These are phyloP conservation scores for Leptinotarsa undecemlineata DNA, from an alignment of 1,140 invertebrate species.

Conservation along the genomic window DNA sequence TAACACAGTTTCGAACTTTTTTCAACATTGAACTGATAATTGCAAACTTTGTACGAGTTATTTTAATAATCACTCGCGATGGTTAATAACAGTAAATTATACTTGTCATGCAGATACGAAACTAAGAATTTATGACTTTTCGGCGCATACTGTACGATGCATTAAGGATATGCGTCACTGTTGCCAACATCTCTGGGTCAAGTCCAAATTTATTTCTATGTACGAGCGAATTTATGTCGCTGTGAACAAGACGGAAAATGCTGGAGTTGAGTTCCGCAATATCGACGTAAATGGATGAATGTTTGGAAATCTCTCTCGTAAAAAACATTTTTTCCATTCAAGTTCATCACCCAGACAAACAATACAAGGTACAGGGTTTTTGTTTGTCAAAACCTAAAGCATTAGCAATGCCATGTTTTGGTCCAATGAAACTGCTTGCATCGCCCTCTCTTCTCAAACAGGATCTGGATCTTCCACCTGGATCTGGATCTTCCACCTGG, in stretches of 20 bases:
- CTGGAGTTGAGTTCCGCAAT: too few species aligned
- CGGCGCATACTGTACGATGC: not conserved
- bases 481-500: too few species aligned
- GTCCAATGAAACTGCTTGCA: too few species aligned
- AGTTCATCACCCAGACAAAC: too few species aligned
- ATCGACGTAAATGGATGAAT: too few species aligned
- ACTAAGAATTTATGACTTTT: not conserved
- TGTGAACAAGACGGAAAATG: not conserved
- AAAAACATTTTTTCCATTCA: too few species aligned
- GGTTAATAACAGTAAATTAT: not conserved
- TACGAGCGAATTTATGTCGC: not conserved
- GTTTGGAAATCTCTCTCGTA: too few species aligned
- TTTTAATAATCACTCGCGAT: not conserved
- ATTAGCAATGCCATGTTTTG: too few species aligned
- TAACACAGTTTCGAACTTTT: conserved; percentile 8
- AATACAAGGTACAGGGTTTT: too few species aligned
- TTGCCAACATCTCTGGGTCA: not conserved
- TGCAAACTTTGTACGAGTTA: not conserved
- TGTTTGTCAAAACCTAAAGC: too few species aligned
- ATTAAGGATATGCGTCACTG: not conserved
- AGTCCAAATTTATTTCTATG: conserved; percentile 1
- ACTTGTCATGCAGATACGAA: not conserved
- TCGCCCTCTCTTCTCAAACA: too few species aligned
- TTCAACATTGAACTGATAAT: conserved; percentile 3
- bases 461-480: too few species aligned